Percentiles rank a stretch among this genome's conserved stretches.
These are phyloP conservation scores for Panopea generosa DNA, from an alignment of 2,888 invertebrate species.

Conservation along the genomic window DNA sequence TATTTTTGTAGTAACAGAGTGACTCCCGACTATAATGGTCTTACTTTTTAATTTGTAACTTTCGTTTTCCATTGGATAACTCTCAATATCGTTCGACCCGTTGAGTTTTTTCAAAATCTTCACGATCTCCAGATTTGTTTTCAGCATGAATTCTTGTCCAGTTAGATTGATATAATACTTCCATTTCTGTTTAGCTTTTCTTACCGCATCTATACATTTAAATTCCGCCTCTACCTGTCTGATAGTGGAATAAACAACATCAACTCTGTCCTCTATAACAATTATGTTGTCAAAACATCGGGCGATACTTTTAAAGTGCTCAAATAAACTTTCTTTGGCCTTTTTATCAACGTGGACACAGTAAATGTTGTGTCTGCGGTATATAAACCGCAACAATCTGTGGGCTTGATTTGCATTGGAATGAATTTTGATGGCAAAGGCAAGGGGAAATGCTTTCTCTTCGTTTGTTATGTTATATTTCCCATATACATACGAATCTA, in stretches of 20 bases:
- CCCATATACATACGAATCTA: slow-evolving; percentile 56
- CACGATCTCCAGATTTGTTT: slow-evolving; percentile 83
- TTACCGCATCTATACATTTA: slow-evolving; percentile 62
- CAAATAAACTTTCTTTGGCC: slow-evolving; percentile 55
- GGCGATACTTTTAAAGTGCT: slow-evolving; percentile 62
- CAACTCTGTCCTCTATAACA: slow-evolving; percentile 65
- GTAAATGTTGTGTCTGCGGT: slow-evolving; percentile 81
- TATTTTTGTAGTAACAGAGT: slow-evolving; percentile 47
- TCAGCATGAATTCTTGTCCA: slow-evolving; percentile 82
- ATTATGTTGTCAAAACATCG: slow-evolving; percentile 77
- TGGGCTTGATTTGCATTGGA: slow-evolving; percentile 73
- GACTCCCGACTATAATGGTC: slow-evolving; percentile 36
- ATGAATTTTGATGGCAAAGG: slow-evolving; percentile 77
- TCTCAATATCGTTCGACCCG: slow-evolving; percentile 82
- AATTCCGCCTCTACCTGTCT: slow-evolving; percentile 66
- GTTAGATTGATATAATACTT: slow-evolving; percentile 84
- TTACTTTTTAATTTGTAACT: slow-evolving; percentile 53
- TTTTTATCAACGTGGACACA: slow-evolving; percentile 83
- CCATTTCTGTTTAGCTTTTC: slow-evolving; percentile 71
- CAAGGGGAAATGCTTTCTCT: slow-evolving; percentile 75
- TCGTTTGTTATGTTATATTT: slow-evolving; percentile 51
- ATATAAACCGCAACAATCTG: slow-evolving; percentile 78
- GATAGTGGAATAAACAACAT: slow-evolving; percentile 69
- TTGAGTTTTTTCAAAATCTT: slow-evolving; percentile 79
- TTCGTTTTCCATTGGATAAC: slow-evolving; percentile 45